A percentile compares a stretch with the other conserved stretches of the same genome.
Evolutionary conservation across 1,140 invertebrate genomes (phyloP).

Genomic region (Mercenaria mercenaria): DNA sequence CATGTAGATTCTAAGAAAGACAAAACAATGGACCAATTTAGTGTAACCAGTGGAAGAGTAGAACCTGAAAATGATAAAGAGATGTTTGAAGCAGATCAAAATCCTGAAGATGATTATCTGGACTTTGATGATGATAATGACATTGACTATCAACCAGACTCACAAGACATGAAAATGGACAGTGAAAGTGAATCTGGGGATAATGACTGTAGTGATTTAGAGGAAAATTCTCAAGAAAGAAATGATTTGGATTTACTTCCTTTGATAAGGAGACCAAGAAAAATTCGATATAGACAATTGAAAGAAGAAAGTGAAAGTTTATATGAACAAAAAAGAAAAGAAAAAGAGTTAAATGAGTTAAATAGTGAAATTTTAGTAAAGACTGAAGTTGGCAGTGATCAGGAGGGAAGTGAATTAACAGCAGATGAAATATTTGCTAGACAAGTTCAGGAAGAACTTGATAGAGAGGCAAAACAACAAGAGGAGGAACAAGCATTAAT

Average conservation of each 20-base stretch:
- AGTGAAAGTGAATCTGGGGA: background rate
- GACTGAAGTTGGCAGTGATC: background rate
- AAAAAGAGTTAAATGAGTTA: background rate
- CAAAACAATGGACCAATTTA: too few relatives aligned
- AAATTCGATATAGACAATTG: background rate
- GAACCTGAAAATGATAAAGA: too few relatives aligned
- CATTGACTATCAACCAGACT: slow-evolving; percentile 13
- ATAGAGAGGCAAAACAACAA: background rate
- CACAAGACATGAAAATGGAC: background rate
- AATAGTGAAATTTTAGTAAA: background rate
- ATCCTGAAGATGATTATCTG: background rate
- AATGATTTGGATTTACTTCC: slow-evolving; percentile 4
- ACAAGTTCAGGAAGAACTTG: slow-evolving; percentile 8
- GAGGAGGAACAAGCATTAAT: background rate
- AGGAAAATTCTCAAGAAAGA: background rate
- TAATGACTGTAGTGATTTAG: background rate
- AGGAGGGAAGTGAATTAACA: background rate
- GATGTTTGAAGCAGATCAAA: background rate
- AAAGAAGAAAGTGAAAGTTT: background rate
- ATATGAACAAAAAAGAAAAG: background rate
- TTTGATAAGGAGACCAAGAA: slow-evolving; percentile 22
- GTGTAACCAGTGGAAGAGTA: too few relatives aligned
- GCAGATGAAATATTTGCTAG: slow-evolving; percentile 11
- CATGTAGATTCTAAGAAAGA: too few relatives aligned
- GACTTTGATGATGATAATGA: background rate